phyloP scores from a whole-genome alignment of 1,140 invertebrate species.

The Mizuhopecten yessoensis region DNA sequence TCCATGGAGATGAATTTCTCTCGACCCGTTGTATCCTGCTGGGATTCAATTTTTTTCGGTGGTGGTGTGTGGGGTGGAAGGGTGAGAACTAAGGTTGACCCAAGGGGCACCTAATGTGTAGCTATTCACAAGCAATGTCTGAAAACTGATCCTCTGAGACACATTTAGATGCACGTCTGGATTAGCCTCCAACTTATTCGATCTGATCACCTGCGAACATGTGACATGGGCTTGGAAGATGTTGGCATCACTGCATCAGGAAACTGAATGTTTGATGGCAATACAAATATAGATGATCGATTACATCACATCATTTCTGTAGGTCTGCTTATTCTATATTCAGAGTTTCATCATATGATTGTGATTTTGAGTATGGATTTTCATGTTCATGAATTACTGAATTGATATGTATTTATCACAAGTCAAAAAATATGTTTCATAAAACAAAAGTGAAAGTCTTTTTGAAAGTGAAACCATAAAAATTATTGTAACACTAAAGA shows the following conservation, averaged over 20 bases:
- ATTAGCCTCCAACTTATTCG: background rate
- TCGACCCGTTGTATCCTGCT: background rate
- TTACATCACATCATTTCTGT: no score
- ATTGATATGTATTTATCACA: no score
- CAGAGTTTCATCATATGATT: no score
- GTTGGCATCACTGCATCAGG: background rate
- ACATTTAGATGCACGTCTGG: background rate
- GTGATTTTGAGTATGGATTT: no score
- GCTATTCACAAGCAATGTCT: background rate
- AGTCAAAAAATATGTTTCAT: no score
- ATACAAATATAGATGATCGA: no score
- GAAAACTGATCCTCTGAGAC: background rate
- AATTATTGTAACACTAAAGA: no score
- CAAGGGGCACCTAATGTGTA: background rate
- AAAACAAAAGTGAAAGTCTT: no score
- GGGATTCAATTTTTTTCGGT: background rate
- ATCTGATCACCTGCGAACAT: background rate
- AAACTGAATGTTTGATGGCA: background rate
- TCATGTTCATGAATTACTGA: no score
- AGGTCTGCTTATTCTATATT: no score
- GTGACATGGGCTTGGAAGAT: background rate
- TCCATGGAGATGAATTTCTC: background rate
- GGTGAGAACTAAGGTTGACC: background rate
- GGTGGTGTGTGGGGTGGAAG: background rate
- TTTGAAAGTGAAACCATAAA: no score